Percentiles rank a stretch among this genome's conserved stretches.
phyloP scores from a whole-genome alignment of 2,113 vertebrate genomes.

The Myiopsitta monachus region DNA sequence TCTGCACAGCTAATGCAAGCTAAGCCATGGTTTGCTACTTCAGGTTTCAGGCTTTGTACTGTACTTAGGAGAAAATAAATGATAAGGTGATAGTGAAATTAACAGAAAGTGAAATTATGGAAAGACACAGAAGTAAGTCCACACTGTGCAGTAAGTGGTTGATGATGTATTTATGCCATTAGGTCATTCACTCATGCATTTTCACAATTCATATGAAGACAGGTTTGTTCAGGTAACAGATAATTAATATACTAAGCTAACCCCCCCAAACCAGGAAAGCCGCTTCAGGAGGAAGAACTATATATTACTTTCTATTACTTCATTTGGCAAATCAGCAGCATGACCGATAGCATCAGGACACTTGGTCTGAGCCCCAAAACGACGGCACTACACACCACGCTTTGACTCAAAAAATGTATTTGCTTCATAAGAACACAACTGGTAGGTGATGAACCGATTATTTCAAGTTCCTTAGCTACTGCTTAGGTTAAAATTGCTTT shows the following conservation, averaged over 20 bases:
- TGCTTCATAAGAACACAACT: background rate
- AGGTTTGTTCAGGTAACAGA: slow-evolving; percentile 21
- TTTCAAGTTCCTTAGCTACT: background rate
- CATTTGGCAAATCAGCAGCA: slow-evolving; percentile 7
- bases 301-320: slow-evolving; percentile 41
- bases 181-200: slow-evolving; percentile 50
- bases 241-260: slow-evolving; percentile 30
- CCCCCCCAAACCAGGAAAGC: background rate
- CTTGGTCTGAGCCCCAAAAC: background rate
- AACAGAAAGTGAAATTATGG: background rate
- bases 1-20: background rate
- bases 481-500: slow-evolving; percentile 29
- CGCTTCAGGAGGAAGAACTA: slow-evolving; percentile 32
- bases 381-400: background rate
- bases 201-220: slow-evolving; percentile 27
- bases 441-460: background rate
- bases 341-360: slow-evolving; percentile 6
- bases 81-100: background rate
- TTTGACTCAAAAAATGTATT: background rate
- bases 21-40: background rate
- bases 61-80: background rate
- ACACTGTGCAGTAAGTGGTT: background rate
- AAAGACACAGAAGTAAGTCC: background rate
- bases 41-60: background rate
- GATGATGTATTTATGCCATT: slow-evolving; percentile 47